A percentile compares a stretch with the other conserved stretches of the same genome.
Evolutionary conservation across 37 sponge, comb jelly and placozoan species (phyloP).

Genomic region (Mnemiopsis leidyi): DNA sequence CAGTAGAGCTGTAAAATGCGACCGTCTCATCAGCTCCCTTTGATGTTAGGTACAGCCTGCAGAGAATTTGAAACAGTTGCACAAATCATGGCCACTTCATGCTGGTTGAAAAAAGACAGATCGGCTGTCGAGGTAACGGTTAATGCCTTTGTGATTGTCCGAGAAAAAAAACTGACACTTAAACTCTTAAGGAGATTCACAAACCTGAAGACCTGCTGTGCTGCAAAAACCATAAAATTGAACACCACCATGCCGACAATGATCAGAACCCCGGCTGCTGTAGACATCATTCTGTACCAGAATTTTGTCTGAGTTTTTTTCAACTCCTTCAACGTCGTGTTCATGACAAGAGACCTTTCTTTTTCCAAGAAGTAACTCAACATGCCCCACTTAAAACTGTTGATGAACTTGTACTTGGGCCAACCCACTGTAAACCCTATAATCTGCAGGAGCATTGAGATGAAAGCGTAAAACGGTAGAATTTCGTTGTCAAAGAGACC

Average conservation of each 20-base stretch:
- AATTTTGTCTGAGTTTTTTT: neutral
- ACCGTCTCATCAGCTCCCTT: too few species aligned
- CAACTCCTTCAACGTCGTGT: neutral
- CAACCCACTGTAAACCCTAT: neutral
- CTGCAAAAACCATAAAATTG: neutral
- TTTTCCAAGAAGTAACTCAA: neutral
- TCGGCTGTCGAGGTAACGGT: too few species aligned
- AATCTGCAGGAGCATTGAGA: neutral
- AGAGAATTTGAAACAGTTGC: too few species aligned
- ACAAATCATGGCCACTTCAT: too few species aligned
- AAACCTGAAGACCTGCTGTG: neutral
- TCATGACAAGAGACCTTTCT: neutral
- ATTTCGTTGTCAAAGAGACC: neutral
- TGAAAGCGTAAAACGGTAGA: neutral
- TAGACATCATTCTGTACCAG: neutral
- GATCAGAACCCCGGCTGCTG: neutral
- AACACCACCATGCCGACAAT: neutral
- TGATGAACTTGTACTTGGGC: neutral
- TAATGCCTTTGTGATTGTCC: too few species aligned
- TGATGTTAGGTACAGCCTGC: too few species aligned
- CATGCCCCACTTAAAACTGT: neutral
- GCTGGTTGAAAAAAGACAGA: too few species aligned
- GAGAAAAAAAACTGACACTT: too few species aligned
- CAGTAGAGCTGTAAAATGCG: neutral
- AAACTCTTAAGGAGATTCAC: too few species aligned